Evolutionary conservation across 2,888 invertebrate genomes (phyloP).

Genomic region (Gandaritis pyraliata): DNA sequence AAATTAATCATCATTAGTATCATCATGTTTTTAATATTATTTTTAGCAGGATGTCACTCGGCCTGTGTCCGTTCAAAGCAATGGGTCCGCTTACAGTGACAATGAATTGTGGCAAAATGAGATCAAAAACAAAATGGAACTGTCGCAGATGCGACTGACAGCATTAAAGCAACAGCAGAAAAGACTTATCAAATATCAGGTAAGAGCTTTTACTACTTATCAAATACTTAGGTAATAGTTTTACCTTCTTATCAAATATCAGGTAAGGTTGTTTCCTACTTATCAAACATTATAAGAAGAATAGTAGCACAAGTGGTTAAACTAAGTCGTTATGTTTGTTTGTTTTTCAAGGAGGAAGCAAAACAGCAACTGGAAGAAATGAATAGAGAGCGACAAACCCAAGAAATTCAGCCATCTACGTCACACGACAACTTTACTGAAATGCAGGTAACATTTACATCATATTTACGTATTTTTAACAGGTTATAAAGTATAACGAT

Average conservation of each 20-base stretch:
- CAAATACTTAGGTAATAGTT: background rate
- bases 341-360: conserved; percentile 69
- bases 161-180: conserved; percentile 86
- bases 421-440: conserved; percentile 70
- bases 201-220: conserved; percentile 33
- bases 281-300: no score
- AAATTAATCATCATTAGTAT: conserved; percentile 4
- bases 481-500: no score
- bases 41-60: conserved; percentile 73
- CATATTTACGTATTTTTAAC: background rate
- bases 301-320: no score
- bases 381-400: conserved; percentile 69
- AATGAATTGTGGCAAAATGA: conserved; percentile 84
- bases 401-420: conserved; percentile 69
- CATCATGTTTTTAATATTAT: background rate
- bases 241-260: no score
- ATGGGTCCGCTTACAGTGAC: conserved; percentile 79
- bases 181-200: conserved; percentile 78
- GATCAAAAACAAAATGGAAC: conserved; percentile 85
- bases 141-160: conserved; percentile 84
- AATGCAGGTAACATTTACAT: conserved; percentile 58
- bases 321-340: no score
- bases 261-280: no score
- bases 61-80: conserved; percentile 79
- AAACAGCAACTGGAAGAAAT: conserved; percentile 80